phyloP scores from a whole-genome alignment of 37 sponge, comb jelly and placozoan species.

The Eunapius fragilis region DNA sequence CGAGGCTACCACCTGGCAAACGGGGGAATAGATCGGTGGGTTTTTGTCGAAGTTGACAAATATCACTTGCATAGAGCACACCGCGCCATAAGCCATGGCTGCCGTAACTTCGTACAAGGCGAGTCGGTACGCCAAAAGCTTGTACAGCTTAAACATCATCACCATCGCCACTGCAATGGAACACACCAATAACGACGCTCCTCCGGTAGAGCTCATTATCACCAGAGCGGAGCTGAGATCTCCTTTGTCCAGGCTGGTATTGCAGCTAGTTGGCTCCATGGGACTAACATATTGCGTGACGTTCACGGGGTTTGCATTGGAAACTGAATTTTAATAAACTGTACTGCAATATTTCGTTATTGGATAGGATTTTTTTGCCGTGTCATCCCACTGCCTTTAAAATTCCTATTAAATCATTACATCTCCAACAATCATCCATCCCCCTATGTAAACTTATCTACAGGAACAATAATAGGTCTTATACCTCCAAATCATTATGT shows the following conservation, averaged over 20 bases:
- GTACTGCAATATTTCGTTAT: too few species aligned
- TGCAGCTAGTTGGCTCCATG: too few species aligned
- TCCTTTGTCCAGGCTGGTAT: neutral
- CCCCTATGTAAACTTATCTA: too few species aligned
- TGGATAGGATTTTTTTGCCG: too few species aligned
- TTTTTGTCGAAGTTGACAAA: neutral
- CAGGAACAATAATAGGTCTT: too few species aligned
- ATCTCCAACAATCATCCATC: too few species aligned
- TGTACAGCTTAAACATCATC: neutral
- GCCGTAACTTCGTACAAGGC: neutral
- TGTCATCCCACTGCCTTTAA: too few species aligned
- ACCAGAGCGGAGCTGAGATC: neutral
- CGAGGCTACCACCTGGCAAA: neutral
- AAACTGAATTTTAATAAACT: too few species aligned
- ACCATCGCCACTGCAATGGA: neutral
- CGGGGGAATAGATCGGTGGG: neutral
- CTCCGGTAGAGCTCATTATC: neutral
- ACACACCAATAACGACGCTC: neutral
- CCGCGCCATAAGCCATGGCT: neutral
- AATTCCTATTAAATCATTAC: too few species aligned
- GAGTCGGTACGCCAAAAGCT: neutral
- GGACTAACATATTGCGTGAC: too few species aligned
- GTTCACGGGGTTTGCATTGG: too few species aligned
- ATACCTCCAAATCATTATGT: too few species aligned
- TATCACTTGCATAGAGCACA: neutral